phyloP scores from a whole-genome alignment of 2,797 vertebrate species.

The Falco columbarius region DNA sequence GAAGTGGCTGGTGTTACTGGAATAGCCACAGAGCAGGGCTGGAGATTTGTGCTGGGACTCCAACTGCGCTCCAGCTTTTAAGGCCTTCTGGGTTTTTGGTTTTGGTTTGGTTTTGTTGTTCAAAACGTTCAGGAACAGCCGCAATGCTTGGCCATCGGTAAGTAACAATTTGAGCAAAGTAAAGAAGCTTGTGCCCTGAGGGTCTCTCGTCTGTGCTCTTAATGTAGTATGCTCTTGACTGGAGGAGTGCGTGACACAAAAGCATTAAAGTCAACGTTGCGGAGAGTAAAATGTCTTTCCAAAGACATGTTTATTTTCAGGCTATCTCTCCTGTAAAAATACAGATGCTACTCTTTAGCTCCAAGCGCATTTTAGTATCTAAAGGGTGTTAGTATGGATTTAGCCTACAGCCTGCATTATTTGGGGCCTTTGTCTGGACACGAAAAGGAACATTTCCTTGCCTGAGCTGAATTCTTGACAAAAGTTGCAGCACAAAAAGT shows the following conservation, averaged over 20 bases:
- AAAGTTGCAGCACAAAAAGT: background rate
- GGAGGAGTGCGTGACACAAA: background rate
- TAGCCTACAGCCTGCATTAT: background rate
- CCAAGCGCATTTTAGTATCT: background rate
- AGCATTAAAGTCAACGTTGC: background rate
- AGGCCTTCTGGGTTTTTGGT: background rate
- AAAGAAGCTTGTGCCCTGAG: slow-evolving; percentile 6
- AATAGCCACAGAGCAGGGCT: background rate
- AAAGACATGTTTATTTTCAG: background rate
- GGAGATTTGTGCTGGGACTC: too few species aligned
- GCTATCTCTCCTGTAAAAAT: background rate
- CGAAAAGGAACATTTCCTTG: background rate
- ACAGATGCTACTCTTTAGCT: background rate
- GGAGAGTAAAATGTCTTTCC: background rate
- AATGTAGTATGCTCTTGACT: background rate
- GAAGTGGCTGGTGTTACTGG: background rate
- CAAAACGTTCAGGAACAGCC: background rate
- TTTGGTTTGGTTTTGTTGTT: slow-evolving; percentile 17
- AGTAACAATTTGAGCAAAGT: slow-evolving; percentile 11
- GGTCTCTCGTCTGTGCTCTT: background rate
- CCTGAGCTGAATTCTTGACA: background rate
- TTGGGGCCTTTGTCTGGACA: background rate
- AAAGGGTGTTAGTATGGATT: background rate
- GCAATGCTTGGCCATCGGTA: background rate
- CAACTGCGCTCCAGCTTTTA: background rate